Base-by-base conservation (phyloP, 1,140 invertebrate species). In the Procambarus clarkii region DNA sequence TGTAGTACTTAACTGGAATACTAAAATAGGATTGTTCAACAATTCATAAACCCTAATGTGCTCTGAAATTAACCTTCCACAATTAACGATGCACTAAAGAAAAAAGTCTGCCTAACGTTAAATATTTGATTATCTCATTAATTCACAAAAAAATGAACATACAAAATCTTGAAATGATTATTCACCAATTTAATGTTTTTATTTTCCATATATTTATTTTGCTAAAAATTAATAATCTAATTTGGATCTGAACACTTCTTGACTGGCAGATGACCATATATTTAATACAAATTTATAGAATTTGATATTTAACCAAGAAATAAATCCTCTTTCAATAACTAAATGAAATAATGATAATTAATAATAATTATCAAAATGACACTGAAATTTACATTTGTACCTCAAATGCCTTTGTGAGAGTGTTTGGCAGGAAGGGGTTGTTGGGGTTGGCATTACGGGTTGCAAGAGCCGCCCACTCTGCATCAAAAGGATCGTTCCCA, bases 401-500 rank as follows among this genome's bases (percentile, higher is more conserved):
- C 93, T 96, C 95, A 93, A 96, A 96, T 64, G 95, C 94, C 93
- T 95, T 96, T 11, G 95, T 94, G 84, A 95, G 94, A 89, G 94
- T 94, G 71, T 94, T 93, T 78, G 94, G 94, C 92, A 93, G 93
- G 92, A 95, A 95, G 4, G 95, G 95, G 92, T 95, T 96, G 85
- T 93, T 93, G 48, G 92, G 92, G 88, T 93, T 93, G 48, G 94
- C 93, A 77, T 93, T 94, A 34, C 93, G 93, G 54, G 94, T 94
- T 60, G 94, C 94, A 76, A 95, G 94, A 45, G 96, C 96, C 2
- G 96, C 97, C 97, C 97, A 98, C 93, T 98, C 97, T 8, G 97
- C 97, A 94, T 98, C 97, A 94, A 98, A 98, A 0, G 97, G 97
- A 95, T 98, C 97, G 9, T 74, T 45, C n/a, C 85, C 85, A 34